Conservation (phyloP, 1,140 invertebrate genomes). For the Grapholita molesta region DNA sequence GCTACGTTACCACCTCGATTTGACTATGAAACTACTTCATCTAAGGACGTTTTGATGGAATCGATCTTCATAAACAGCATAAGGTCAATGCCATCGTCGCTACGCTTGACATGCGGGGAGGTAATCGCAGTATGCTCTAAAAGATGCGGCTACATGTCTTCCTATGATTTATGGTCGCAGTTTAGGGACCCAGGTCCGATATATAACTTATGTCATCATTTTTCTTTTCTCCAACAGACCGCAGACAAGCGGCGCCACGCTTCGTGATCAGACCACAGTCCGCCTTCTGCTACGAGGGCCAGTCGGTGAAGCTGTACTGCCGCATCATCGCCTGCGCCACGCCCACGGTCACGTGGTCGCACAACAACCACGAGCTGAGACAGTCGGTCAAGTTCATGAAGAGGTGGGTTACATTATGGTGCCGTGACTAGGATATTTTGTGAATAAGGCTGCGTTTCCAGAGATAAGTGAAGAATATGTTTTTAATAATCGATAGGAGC, state of each 20-base stretch:
- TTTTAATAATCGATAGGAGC: too few species aligned
- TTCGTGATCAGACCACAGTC: conserved; percentile 98
- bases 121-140: too few species aligned
- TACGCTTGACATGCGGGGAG: too few species aligned
- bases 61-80: too few species aligned
- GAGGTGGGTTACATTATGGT: conserved; percentile 71
- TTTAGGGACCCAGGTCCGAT: too few species aligned
- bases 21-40: too few species aligned
- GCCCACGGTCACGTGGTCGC: conserved; percentile 97
- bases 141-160: too few species aligned
- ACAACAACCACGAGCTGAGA: conserved; percentile 94
- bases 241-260: conserved; percentile 96
- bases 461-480: too few species aligned
- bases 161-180: too few species aligned
- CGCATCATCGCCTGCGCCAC: conserved; percentile 96
- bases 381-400: conserved; percentile 99
- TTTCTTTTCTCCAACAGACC: conserved; percentile 82
- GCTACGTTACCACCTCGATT: too few species aligned
- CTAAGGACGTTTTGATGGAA: too few species aligned
- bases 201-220: background rate
- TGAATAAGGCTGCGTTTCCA: background rate
- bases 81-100: too few species aligned
- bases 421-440: background rate
- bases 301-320: conserved; percentile 98
- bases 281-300: conserved; percentile 97